Evolutionary conservation across 2,888 invertebrate species (phyloP).

Genomic region (Podotricha telesiphe): DNA sequence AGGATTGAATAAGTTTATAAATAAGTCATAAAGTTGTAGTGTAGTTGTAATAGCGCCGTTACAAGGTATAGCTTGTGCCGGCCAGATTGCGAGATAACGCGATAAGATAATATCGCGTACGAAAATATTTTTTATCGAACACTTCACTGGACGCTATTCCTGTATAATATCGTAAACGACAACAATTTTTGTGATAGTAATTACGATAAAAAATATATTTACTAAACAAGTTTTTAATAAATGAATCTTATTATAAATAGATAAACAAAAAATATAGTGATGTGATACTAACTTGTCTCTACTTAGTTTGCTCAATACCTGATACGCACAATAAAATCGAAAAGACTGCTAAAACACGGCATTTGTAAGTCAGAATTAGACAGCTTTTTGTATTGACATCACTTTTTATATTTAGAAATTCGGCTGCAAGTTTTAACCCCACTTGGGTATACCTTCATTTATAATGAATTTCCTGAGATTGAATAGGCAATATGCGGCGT

Average conservation of each 20-base stretch:
- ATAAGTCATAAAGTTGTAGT: slow-evolving; percentile 62
- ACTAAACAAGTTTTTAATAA: neutral
- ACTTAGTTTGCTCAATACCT: neutral
- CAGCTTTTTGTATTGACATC: neutral
- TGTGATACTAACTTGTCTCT: neutral
- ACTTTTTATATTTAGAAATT: slow-evolving; percentile 3
- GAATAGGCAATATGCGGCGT: neutral
- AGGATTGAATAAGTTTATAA: slow-evolving; percentile 31
- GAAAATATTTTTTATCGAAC: slow-evolving; percentile 52
- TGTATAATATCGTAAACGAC: slow-evolving; percentile 22
- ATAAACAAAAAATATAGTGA: neutral
- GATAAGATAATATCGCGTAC: slow-evolving; percentile 61
- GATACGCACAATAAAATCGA: neutral
- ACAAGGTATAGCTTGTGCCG: slow-evolving; percentile 68
- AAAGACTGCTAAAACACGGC: neutral
- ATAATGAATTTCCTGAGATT: neutral
- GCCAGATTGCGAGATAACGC: slow-evolving; percentile 69
- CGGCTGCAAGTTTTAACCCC: neutral
- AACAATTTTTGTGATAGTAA: neutral
- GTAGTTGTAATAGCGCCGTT: slow-evolving; percentile 55
- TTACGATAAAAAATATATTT: too few relatives aligned
- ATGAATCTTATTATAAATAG: neutral
- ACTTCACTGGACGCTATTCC: slow-evolving; percentile 33
- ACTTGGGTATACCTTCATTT: too few relatives aligned
- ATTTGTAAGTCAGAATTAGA: slow-evolving; percentile 4